Evolutionary conservation across 2,888 invertebrate species (phyloP).

Genomic region (Macaria liturata): DNA sequence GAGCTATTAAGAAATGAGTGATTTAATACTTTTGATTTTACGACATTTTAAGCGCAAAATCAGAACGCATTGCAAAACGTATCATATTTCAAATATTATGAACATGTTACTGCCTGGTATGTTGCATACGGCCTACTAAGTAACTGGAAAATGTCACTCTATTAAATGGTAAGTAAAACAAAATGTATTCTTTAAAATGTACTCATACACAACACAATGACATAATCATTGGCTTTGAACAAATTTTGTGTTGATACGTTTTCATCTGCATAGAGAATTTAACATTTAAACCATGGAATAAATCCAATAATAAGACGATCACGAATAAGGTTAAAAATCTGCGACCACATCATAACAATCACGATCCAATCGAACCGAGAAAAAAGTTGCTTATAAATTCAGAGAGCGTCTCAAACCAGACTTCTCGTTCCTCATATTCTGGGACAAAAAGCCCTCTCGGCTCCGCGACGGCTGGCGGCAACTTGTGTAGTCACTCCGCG

Average conservation of each 20-base stretch:
- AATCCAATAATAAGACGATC: no score
- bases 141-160: no score
- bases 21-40: constrained; percentile 20
- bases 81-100: constrained; percentile 23
- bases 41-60: constrained; percentile 21
- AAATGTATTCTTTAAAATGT: no score
- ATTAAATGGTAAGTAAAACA: no score
- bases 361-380: neutral
- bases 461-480: constrained; percentile 23
- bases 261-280: no score
- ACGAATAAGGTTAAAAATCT: no score
- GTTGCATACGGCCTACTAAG: no score
- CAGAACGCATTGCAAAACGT: constrained; percentile 20
- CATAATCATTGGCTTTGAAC: no score
- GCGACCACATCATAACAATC: no score
- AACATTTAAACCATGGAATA: no score
- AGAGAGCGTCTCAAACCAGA: neutral
- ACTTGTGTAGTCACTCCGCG: constrained; percentile 12
- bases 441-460: constrained; percentile 12
- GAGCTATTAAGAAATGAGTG: constrained; percentile 10
- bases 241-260: no score
- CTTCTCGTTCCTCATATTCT: constrained; percentile 4
- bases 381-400: constrained; percentile 14
- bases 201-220: no score
- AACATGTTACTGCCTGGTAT: constrained; percentile 2